phyloP scores from a whole-genome alignment of 1,140 invertebrate species.

The Harlomillsia oculata region DNA sequence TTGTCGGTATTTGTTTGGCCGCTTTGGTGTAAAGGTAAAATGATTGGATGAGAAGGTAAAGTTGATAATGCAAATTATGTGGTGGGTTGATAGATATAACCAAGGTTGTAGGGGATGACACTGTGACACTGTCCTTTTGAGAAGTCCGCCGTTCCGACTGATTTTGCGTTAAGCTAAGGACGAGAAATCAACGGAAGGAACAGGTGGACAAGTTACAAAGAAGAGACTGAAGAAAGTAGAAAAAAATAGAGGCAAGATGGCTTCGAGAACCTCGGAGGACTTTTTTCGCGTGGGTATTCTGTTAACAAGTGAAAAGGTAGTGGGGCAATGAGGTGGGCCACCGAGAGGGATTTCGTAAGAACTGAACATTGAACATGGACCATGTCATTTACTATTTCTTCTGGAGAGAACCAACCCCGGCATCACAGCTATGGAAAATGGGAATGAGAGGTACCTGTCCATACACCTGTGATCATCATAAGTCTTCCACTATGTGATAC shows the following conservation, averaged over 20 bases:
- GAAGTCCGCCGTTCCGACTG: no score
- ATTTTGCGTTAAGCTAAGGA: neutral
- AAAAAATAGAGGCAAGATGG: constrained; percentile 31
- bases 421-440: constrained; percentile 23
- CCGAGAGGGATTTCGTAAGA: no score
- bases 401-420: no score
- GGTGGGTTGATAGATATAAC: no score
- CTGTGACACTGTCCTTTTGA: no score
- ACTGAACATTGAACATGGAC: no score
- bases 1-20: no score
- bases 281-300: constrained; percentile 33
- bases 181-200: constrained; percentile 6
- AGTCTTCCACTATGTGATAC: constrained; percentile 6
- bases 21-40: no score
- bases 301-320: constrained; percentile 23
- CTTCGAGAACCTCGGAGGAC: constrained; percentile 32
- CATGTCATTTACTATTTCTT: no score
- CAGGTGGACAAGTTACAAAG: constrained; percentile 26
- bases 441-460: constrained; percentile 30
- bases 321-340: constrained; percentile 11
- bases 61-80: no score
- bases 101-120: no score
- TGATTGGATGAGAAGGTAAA: no score
- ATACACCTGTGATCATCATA: constrained; percentile 31
- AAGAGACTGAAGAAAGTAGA: constrained; percentile 23